Evolutionary conservation across 2,888 invertebrate species (phyloP).

Genomic region (Heterodera filipjevi): DNA sequence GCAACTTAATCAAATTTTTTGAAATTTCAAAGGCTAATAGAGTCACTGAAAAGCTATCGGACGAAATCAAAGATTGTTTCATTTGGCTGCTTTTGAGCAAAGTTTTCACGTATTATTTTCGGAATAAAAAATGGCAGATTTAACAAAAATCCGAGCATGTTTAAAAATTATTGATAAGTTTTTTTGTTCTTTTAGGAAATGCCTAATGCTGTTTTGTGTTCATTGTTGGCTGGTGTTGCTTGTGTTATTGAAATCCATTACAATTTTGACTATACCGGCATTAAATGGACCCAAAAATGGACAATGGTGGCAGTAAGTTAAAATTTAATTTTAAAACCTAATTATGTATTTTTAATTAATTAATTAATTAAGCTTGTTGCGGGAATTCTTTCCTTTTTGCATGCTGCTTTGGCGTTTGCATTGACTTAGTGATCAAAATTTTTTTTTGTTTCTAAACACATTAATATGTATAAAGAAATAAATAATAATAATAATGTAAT

Average conservation of each 20-base stretch:
- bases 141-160: no score
- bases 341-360: not conserved
- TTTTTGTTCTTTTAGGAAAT: conserved; percentile 51
- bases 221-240: conserved; percentile 53
- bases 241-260: conserved; percentile 62
- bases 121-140: no score
- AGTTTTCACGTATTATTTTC: not conserved
- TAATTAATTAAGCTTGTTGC: conserved; percentile 45
- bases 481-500: no score
- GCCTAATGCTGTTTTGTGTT: conserved; percentile 59
- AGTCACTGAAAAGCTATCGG: no score
- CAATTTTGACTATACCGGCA: conserved; percentile 48
- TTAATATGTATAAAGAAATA: no score
- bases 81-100: no score
- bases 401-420: conserved; percentile 46
- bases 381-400: conserved; percentile 51
- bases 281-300: conserved; percentile 58
- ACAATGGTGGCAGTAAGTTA: conserved; percentile 50
- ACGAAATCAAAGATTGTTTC: no score
- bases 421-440: conserved; percentile 28
- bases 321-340: not conserved
- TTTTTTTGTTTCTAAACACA: no score
- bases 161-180: not conserved
- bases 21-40: no score
- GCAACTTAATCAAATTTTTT: no score